Conservation (phyloP, 2,888 invertebrate species). For the Azorinus chamasolen region DNA sequence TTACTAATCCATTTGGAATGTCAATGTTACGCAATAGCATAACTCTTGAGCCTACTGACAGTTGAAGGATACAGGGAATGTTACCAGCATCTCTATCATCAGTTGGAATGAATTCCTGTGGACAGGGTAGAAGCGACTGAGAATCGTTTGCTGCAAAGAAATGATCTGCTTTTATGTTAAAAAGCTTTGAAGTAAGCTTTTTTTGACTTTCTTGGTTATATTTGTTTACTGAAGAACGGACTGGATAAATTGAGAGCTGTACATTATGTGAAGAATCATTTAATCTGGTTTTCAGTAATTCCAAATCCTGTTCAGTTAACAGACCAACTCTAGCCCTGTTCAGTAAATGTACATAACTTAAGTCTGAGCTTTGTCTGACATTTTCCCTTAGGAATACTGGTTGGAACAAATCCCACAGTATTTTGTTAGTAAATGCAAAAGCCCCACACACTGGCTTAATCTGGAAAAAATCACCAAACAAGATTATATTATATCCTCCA, state of each 20-base stretch:
- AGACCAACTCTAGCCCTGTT: slow-evolving; percentile 30
- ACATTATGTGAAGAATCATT: background rate
- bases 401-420: slow-evolving; percentile 46
- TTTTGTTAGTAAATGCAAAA: slow-evolving; percentile 31
- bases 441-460: slow-evolving; percentile 25
- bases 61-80: too few species aligned
- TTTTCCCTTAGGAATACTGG: slow-evolving; percentile 41
- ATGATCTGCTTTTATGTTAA: background rate
- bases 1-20: background rate
- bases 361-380: slow-evolving; percentile 35
- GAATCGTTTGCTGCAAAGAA: background rate
- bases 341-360: slow-evolving; percentile 3
- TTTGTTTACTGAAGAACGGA: too few species aligned
- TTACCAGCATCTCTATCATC: too few species aligned
- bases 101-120: too few species aligned
- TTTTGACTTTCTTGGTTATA: background rate
- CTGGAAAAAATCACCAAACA: slow-evolving; percentile 54
- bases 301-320: slow-evolving; percentile 8
- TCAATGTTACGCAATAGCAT: background rate
- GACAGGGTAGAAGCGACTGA: background rate
- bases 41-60: background rate
- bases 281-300: slow-evolving; percentile 8
- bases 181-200: background rate
- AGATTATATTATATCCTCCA: slow-evolving; percentile 50
- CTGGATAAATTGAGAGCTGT: too few species aligned